Conservation (phyloP, 92 coral and sea anemone species). For the Bergia puertoricense region DNA sequence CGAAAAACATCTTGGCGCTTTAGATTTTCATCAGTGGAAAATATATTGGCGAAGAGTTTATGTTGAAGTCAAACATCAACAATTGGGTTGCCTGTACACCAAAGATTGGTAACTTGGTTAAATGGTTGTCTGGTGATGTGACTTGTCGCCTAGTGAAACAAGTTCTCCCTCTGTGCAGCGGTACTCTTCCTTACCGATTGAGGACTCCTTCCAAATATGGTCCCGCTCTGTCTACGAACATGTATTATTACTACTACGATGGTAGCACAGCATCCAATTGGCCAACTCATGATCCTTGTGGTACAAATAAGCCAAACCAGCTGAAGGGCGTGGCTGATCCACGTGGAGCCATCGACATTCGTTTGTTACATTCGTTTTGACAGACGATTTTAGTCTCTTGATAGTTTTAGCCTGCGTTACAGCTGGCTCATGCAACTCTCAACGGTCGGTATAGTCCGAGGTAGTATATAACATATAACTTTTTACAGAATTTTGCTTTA, state of each 20-base stretch:
- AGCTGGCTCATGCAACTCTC: too few relatives aligned
- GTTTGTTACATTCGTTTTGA: background rate
- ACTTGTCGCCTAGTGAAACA: conserved; percentile 3
- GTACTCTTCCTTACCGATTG: background rate
- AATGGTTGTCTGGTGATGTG: background rate
- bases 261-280: background rate
- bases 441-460: too few relatives aligned
- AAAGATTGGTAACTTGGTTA: conserved; percentile 5
- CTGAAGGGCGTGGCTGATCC: background rate
- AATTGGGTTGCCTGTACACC: conserved; percentile 3
- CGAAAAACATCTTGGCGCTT: background rate
- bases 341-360: conserved; percentile 6
- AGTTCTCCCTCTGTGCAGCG: background rate
- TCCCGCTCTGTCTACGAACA: background rate
- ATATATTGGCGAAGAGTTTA: conserved; percentile 1
- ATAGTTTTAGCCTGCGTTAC: too few relatives aligned
- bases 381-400: too few relatives aligned
- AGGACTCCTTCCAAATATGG: background rate
- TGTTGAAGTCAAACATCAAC: conserved; percentile 19
- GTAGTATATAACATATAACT: too few relatives aligned
- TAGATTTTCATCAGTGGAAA: conserved; percentile 18
- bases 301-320: background rate
- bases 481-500: too few relatives aligned
- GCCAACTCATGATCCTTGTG: conserved; percentile 30
- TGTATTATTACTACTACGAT: background rate